Base-by-base conservation (phyloP, 2,888 invertebrate species). In the Homarus gammarus region DNA sequence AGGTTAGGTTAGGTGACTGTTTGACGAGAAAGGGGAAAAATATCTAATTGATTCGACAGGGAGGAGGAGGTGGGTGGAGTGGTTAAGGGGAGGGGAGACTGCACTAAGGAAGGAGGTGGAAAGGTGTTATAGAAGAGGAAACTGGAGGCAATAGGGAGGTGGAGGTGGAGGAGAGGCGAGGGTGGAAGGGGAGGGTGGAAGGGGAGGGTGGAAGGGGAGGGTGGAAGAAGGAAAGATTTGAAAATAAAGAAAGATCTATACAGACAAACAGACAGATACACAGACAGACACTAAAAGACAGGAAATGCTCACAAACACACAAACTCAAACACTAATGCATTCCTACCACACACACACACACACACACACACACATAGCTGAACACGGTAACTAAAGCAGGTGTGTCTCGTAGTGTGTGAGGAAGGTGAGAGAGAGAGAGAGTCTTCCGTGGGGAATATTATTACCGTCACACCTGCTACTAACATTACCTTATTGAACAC, bases 121-220 rank as follows among this genome's bases (percentile, higher is more conserved):
- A 18, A 2, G 10, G 56, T 56, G 56, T 56, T 8, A n/a, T n/a
- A 68, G 18, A 3, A 6, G 68, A 68, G 36, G 70, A 8, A 70
- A 12, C 31, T 36, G 18, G 70, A 70, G 10, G 15, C 18, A 12
- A 18, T 18, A 77, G 77, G 40, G 8, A 27, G 49, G 12, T 22
- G 40, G 8, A 27, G 49, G 12, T 22, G 44, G 44, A 18, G 44
- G 8, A 27, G 77, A 44, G 15, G 27, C 18, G 2, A 15, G 27
- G 15, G 70, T 31, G 5, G 70, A 36, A 70, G 2, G 40, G 78
- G 51, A 8, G 12, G 44, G 10, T 2, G 15, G 33, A 40, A 78
- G 40, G 15, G 64, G 68, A 33, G 81, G 64, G 79, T 51, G 61
- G n/a, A 61, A 31, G 33, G 36, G 44, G 70, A 44, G 6, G 44